Percentiles rank a stretch among this genome's conserved stretches.
phyloP scores from a whole-genome alignment of 2,888 invertebrate species.

The Drosophila eohydei region DNA sequence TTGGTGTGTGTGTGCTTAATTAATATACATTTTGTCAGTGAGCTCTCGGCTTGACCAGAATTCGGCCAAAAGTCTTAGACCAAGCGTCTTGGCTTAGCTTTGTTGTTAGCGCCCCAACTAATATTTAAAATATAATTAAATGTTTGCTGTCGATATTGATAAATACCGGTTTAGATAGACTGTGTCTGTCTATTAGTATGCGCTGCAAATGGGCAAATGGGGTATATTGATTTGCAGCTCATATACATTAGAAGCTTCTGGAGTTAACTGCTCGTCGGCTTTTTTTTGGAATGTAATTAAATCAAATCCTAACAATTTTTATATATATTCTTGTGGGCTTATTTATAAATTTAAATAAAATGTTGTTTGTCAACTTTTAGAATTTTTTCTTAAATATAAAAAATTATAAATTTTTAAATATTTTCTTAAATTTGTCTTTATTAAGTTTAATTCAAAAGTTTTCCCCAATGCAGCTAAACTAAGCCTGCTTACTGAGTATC shows the following conservation, averaged over 20 bases:
- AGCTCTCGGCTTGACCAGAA: constrained; percentile 32
- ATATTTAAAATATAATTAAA: constrained; percentile 38
- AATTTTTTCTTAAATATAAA: neutral
- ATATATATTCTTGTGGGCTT: neutral
- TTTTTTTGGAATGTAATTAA: too few relatives aligned
- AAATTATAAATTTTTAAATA: too few relatives aligned
- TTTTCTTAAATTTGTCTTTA: neutral
- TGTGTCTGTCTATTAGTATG: neutral
- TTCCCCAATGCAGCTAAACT: neutral
- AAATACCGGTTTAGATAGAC: constrained; percentile 54
- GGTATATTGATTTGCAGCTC: neutral
- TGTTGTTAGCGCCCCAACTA: constrained; percentile 6
- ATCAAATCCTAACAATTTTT: neutral
- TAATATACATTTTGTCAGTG: constrained; percentile 34
- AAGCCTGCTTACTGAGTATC: neutral
- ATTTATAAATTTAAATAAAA: neutral
- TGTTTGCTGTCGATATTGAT: constrained; percentile 30
- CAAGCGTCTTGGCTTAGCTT: constrained; percentile 9
- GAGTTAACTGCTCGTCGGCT: neutral
- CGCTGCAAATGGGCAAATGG: neutral
- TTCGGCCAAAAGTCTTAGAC: constrained; percentile 18
- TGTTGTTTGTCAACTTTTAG: too few relatives aligned
- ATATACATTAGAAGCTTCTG: neutral
- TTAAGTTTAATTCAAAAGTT: neutral
- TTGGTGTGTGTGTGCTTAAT: constrained; percentile 35